These are phyloP conservation scores for Actenoides hombroni DNA, from an alignment of 2,113 vertebrate species.

Conservation along the genomic window DNA sequence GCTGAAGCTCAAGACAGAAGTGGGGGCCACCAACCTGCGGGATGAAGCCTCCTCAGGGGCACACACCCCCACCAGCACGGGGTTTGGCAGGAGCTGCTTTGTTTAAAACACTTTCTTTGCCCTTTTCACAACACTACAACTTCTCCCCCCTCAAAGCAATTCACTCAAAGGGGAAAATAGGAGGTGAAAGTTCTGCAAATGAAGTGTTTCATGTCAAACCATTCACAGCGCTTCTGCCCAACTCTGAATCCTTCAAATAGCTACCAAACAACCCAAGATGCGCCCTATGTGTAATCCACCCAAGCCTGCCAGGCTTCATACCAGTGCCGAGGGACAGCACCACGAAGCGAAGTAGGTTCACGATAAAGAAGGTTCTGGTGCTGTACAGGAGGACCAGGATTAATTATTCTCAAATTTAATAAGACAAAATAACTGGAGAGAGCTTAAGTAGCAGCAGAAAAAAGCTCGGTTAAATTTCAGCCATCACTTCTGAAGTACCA, in stretches of 20 bases:
- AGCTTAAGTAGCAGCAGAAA: neutral
- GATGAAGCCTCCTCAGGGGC: neutral
- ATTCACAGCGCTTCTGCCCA: neutral
- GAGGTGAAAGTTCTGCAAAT: neutral
- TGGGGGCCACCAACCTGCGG: fast-evolving
- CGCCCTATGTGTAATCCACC: neutral
- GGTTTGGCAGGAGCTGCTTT: neutral
- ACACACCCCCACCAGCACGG: fast-evolving
- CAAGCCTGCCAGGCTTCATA: neutral
- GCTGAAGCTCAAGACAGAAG: neutral
- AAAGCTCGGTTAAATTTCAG: neutral
- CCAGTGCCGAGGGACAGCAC: neutral
- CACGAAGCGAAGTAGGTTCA: neutral
- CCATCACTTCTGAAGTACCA: neutral
- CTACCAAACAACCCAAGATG: neutral
- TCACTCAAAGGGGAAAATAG: neutral
- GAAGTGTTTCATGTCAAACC: fast-evolving
- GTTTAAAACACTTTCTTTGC: neutral
- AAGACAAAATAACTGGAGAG: neutral
- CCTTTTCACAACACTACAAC: neutral
- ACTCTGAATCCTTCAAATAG: neutral
- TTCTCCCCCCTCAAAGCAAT: neutral
- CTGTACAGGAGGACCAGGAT: neutral
- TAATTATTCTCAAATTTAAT: neutral
- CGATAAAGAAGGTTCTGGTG: neutral